Evolutionary conservation across 1,140 invertebrate genomes (phyloP), one percentile per base, ranked within the genome.

Genomic region (Lordiphosa clarofinis): DNA sequence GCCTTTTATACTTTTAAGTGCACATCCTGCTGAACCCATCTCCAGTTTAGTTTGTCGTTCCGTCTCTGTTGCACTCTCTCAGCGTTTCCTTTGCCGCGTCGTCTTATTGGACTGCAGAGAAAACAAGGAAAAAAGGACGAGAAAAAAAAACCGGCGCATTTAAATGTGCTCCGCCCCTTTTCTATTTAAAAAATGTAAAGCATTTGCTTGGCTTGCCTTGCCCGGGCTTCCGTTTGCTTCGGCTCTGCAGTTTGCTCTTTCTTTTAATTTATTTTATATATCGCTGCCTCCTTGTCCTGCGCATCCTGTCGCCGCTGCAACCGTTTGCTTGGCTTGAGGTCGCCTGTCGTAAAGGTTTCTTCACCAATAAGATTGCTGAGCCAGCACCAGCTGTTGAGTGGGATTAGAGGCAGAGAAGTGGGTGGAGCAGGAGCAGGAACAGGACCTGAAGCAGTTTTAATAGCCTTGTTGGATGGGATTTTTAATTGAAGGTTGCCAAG

Each of bases 101-200:
- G 61, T 84, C 78, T 84, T 84, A 84, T 84, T 86, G 78, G 78
- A 78, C 69, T 73, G 52, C 62, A 31, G 50, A 69, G 54, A 50
- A 60, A 73, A 35, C 39, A 49, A 31, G 55, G 37, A 52, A 59
- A 49, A 49, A 50, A 58, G 55, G 47, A 48, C 39, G 36, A 36
- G 33, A 43, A 49, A 48, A 69, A 54, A 42, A 52, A 59, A 24
- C 35, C 50, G 61, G 71, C 56, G 52, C 79, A 84, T 84, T 84
- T 84, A 84, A 84, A 84, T 84, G 65, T 84, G 76, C 79, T 84
- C 78, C 78, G 78, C 78, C 78, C 78, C 57, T 84, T 84, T 84
- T 84, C 78, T 84, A 84, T 78, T 84, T 78, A 70, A 84, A 84
- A 84, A 84, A 78, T 76, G 55, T 56, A 73, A 82, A 84, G 60